A percentile compares a stretch with the other conserved stretches of the same genome.
Evolutionary conservation across 2,797 vertebrate species (phyloP).

Genomic region (Scleropages formosus): DNA sequence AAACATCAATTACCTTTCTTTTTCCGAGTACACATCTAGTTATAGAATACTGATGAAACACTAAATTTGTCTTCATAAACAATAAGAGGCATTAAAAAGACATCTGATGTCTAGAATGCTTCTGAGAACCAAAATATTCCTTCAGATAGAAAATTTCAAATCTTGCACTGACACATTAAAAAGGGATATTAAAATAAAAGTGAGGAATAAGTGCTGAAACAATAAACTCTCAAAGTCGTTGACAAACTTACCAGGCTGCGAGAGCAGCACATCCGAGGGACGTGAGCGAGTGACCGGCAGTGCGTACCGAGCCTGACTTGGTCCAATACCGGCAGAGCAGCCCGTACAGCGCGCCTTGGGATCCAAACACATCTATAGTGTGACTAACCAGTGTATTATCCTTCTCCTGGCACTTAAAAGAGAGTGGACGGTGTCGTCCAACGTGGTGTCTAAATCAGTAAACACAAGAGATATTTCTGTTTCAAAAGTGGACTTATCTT

Average conservation of each 20-base stretch:
- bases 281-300: not conserved
- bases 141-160: no score
- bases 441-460: constrained; percentile 36
- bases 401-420: constrained; percentile 48
- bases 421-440: constrained; percentile 47
- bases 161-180: no score
- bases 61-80: no score
- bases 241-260: not conserved
- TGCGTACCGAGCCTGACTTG: not conserved
- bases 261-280: not conserved
- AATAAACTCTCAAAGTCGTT: not conserved
- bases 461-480: constrained; percentile 33
- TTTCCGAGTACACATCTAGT: no score
- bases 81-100: no score
- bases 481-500: constrained; percentile 51
- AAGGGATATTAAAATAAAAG: no score
- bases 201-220: no score
- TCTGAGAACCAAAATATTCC: no score
- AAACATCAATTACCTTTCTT: no score
- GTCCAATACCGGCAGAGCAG: not conserved
- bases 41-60: no score
- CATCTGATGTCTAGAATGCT: no score
- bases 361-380: no score
- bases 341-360: not conserved
- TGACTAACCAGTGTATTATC: constrained; percentile 13